Base-by-base conservation (phyloP, 1,140 invertebrate species). In the Palaemon carinicauda region DNA sequence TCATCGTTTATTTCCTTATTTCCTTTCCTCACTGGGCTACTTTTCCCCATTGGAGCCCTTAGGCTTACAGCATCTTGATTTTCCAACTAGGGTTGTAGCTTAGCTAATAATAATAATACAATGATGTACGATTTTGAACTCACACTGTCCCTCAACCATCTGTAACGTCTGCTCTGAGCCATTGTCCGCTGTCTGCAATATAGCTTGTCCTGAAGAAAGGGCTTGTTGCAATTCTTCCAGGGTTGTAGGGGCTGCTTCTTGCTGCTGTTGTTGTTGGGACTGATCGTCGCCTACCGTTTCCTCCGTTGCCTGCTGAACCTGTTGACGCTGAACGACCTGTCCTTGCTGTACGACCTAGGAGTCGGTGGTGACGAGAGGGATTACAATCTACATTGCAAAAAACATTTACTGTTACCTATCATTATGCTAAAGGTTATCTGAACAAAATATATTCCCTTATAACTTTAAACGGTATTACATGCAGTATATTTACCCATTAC, bases 91-190 rank as follows among this genome's bases (percentile, higher is more conserved):
- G n/a, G n/a, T n/a, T n/a, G n/a, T n/a, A n/a, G n/a, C n/a, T n/a
- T n/a, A n/a, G n/a, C n/a, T n/a, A n/a, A n/a, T n/a, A n/a, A n/a
- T n/a, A n/a, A n/a, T n/a, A n/a, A n/a, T n/a, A n/a, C n/a, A n/a
- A n/a, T n/a, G n/a, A n/a, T n/a, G n/a, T n/a, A n/a, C n/a, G n/a
- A 29, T 21, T 9, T 1, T 73, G 69, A 41, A 50, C 84, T 88
- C 51, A 88, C 88, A 89, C 29, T 89, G 88, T 50, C 88, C 88
- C 50, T 87, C 88, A 51, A 89, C 87, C 88, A 89, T 89, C 82
- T 89, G 88, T 19, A 89, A 86, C 17, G 88, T 89, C 33, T 89
- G 85, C 52, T 87, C 88, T 52, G 85, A 82, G 10, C 82, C 82
- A 56, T 83, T 83, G 50, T 89, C 88, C 14, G 88, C 65, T 7